Evolutionary conservation across 1,140 invertebrate genomes (phyloP).

Genomic region (Drosophila parvula): DNA sequence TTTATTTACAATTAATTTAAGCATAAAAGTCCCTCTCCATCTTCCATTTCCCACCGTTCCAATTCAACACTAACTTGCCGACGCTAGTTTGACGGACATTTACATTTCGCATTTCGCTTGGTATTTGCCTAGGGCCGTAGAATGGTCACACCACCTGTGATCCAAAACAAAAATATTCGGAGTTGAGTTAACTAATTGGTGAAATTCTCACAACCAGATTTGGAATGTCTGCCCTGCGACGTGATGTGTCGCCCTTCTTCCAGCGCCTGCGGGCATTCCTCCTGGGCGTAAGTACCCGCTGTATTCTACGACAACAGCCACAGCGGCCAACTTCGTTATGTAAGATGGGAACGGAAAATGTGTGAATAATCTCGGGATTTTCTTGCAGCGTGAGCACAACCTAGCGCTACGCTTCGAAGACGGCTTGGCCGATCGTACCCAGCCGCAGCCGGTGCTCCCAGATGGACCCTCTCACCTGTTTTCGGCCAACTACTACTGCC

Average conservation of each 20-base stretch:
- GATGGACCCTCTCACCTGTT: conserved; percentile 89
- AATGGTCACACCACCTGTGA: neutral
- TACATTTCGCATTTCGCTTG: neutral
- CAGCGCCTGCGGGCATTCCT: conserved; percentile 87
- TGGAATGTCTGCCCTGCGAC: conserved; percentile 69
- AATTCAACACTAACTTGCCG: no score
- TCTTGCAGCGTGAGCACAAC: conserved; percentile 86
- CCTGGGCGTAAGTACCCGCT: conserved; percentile 85
- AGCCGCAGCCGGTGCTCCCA: conserved; percentile 90
- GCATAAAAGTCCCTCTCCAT: no score
- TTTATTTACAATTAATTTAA: no score
- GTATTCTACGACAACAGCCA: no score
- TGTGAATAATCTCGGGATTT: conserved; percentile 1
- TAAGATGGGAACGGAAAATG: conserved; percentile 42
- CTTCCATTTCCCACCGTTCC: no score
- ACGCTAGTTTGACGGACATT: no score
- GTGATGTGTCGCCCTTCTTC: conserved; percentile 87
- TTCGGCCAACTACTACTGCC: conserved; percentile 91
- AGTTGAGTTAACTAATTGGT: conserved; percentile 16
- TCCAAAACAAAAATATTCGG: conserved; percentile 13
- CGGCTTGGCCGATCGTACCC: conserved; percentile 87
- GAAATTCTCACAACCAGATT: conserved; percentile 1
- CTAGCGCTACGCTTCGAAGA: conserved; percentile 88
- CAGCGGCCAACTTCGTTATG: conserved; percentile 45
- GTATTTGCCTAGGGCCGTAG: neutral